Percentiles rank a stretch among this genome's conserved stretches.
phyloP scores from a whole-genome alignment of 2,113 vertebrate species.

The Nettapus auritus region DNA sequence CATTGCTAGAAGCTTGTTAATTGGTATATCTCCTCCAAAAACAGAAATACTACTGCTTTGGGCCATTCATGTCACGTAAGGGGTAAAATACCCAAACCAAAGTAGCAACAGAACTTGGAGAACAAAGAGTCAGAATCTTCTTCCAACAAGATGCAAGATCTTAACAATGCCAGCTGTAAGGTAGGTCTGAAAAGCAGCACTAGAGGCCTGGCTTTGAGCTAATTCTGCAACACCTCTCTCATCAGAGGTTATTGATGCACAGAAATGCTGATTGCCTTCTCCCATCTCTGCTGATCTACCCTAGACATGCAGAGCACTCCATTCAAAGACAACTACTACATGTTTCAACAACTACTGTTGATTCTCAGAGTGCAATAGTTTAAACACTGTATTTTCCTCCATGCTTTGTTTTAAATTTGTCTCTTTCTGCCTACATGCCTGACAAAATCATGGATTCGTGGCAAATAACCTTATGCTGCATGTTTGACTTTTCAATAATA shows the following conservation, averaged over 20 bases:
- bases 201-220: slow-evolving; percentile 40
- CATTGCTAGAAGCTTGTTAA: not conserved
- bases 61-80: not conserved
- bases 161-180: not conserved
- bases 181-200: slow-evolving; percentile 17
- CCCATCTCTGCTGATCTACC: not conserved
- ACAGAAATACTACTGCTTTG: not conserved
- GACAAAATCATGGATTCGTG: not conserved
- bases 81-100: not conserved
- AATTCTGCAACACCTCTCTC: slow-evolving; percentile 19
- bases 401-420: not conserved
- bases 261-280: not conserved
- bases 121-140: slow-evolving; percentile 5
- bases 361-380: not conserved
- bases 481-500: not conserved
- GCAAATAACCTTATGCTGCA: not conserved
- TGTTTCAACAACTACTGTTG: not conserved
- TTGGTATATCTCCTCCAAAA: not conserved
- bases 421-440: not conserved
- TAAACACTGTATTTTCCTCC: not conserved
- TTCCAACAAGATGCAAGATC: not conserved
- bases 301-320: not conserved
- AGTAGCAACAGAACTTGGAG: not conserved
- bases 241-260: slow-evolving; percentile 32
- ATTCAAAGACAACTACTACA: not conserved